Percentiles rank a stretch among this genome's conserved stretches.
Evolutionary conservation across 2,797 vertebrate species (phyloP).

Genomic region (Gambusia yucatana): DNA sequence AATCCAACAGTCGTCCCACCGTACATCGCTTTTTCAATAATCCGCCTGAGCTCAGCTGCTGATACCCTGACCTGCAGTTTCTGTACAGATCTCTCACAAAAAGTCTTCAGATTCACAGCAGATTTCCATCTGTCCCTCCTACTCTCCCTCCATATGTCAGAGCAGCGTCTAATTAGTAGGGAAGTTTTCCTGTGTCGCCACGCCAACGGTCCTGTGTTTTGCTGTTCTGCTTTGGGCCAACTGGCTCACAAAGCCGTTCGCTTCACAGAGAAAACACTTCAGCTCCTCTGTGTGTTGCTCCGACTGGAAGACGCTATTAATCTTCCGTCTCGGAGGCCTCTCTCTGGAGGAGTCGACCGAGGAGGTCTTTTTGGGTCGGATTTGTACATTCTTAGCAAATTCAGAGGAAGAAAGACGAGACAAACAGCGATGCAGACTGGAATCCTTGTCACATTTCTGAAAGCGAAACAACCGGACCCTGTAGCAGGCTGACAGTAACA

Average conservation of each 20-base stretch:
- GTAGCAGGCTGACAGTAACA: conserved; percentile 48
- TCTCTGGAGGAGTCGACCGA: conserved; percentile 44
- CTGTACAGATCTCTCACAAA: neutral
- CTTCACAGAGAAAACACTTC: conserved; percentile 49
- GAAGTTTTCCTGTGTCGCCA: conserved; percentile 71
- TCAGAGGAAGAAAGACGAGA: conserved; percentile 8
- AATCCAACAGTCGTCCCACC: conserved; percentile 3
- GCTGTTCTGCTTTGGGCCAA: conserved; percentile 62
- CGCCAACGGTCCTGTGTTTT: conserved; percentile 74
- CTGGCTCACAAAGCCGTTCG: conserved; percentile 56
- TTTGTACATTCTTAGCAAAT: conserved; percentile 43
- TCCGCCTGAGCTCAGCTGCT: conserved; percentile 13
- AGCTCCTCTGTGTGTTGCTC: conserved; percentile 53
- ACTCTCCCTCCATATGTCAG: conserved; percentile 47
- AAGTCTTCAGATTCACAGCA: conserved; percentile 13
- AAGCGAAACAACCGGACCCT: conserved; percentile 38
- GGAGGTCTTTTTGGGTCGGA: conserved; percentile 36
- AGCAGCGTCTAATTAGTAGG: conserved; percentile 50
- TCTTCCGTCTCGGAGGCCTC: conserved; percentile 33
- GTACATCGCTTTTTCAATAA: conserved; percentile 1
- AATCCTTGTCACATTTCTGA: conserved; percentile 29
- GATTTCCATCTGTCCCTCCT: conserved; percentile 31
- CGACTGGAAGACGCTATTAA: conserved; percentile 56
- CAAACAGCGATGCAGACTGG: conserved; percentile 24
- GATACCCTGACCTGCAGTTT: conserved; percentile 3